Base-by-base conservation (phyloP, 2,113 vertebrate species). In the Rhinogobius similis region DNA sequence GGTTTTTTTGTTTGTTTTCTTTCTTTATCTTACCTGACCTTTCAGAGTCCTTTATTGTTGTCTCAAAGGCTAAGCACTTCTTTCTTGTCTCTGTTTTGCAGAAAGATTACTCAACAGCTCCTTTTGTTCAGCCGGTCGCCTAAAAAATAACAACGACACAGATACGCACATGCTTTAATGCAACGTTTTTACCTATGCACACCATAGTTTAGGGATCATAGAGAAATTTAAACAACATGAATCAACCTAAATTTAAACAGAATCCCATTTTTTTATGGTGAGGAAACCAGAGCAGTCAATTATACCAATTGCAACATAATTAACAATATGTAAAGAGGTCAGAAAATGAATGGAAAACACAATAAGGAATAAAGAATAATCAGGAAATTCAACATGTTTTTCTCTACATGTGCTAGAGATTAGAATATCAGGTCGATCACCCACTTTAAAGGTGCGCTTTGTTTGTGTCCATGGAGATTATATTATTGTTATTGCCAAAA, bases 21-120 rank as follows among this genome's bases (percentile, higher is more conserved):
- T n/a, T n/a, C n/a, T n/a, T 61, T 38, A 61, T 61, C 29, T 61
- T 61, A 61, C 27, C 14, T 36, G 58, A 61, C 38, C 36, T 63
- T 23, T 63, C 16, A 11, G 5, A 41, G 21, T 41, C 23, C 21
- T 23, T 63, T 41, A 39, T 24, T 63, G 14, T 63, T 63, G 36
- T 41, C 20, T 24, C 32, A 63, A 24, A 43, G 61, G 38, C 36
- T 63, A 18, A 63, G 11, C 18, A 43, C n/a, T 41, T 43, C 61
- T 24, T 43, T 41, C 61, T 63, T 63, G 39, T 63, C 62, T 26
- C 13, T 38, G 20, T 63, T 63, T 24, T n/a, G 29, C 29, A 23
- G 39, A 9, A 23, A 39, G 29, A 62, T 39, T 62, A n/a, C 11
- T 0, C n/a, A 21, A 50, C 38, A 43, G 39, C n/a, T 4, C 18